Percentiles rank a stretch among this genome's conserved stretches.
Conservation (phyloP, 1,140 invertebrate species). For the Telenomus remus region DNA sequence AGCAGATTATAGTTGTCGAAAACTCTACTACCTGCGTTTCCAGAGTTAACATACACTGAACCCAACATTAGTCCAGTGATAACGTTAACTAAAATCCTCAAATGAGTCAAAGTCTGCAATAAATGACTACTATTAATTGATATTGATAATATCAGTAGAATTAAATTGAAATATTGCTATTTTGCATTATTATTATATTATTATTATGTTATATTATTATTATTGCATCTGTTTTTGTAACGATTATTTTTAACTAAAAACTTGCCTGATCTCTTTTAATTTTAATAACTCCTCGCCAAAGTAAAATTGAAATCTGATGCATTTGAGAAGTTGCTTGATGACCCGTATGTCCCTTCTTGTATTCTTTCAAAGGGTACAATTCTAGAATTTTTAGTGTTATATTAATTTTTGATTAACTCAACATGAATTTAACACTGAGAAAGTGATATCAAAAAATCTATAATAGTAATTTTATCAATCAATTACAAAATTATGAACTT, state of each 20-base stretch:
- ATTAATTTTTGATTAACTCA: no score
- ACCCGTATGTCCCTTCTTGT: slow-evolving; percentile 44
- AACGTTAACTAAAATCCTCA: slow-evolving; percentile 85
- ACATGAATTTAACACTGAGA: no score
- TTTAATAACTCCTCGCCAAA: slow-evolving; percentile 83
- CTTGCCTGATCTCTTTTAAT: slow-evolving; percentile 83
- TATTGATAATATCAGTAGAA: no score
- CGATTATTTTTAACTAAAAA: no score
- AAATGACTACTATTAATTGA: slow-evolving; percentile 10
- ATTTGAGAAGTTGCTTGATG: slow-evolving; percentile 82
- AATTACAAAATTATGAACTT: no score
- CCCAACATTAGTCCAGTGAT: slow-evolving; percentile 84
- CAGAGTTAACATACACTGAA: slow-evolving; percentile 81
- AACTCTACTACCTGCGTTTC: slow-evolving; percentile 83
- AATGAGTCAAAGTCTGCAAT: slow-evolving; percentile 90
- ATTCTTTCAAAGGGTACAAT: slow-evolving; percentile 35
- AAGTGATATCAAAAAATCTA: no score
- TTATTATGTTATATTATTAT: background rate
- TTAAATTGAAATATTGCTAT: no score
- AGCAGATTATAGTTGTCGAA: slow-evolving; percentile 88
- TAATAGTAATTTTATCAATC: no score
- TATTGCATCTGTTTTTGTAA: background rate
- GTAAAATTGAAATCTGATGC: slow-evolving; percentile 83
- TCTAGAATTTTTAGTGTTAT: slow-evolving; percentile 55
- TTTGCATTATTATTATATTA: no score